Conservation (phyloP, 2,113 vertebrate genomes). For the Cinclus cinclus region DNA sequence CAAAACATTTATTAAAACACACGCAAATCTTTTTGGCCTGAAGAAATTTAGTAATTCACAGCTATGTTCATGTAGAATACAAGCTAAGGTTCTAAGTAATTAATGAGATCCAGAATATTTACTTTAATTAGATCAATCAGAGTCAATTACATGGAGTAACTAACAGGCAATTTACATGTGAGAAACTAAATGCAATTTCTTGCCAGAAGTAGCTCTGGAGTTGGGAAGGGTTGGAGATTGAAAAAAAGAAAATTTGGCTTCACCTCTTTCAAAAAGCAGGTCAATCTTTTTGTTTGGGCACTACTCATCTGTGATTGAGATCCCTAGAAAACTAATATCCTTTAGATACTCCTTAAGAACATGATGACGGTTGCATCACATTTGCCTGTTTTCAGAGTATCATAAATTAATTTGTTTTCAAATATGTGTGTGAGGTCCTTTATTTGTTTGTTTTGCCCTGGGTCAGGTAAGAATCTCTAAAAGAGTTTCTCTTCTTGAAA, state of each 20-base stretch:
- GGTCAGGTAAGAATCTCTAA: neutral
- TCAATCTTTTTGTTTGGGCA: neutral
- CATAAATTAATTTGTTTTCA: neutral
- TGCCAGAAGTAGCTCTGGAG: neutral
- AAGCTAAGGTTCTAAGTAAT: neutral
- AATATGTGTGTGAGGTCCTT: neutral
- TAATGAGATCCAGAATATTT: neutral
- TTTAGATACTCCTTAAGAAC: neutral
- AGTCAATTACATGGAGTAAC: neutral
- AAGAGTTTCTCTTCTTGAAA: neutral
- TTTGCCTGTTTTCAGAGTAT: neutral
- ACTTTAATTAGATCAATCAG: conserved; percentile 12
- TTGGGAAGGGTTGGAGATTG: neutral
- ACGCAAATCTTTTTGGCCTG: neutral
- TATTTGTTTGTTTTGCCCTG: neutral
- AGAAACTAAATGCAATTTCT: neutral
- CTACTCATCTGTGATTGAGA: neutral
- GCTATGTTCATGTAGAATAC: neutral
- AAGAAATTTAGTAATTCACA: neutral
- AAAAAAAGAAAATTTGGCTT: neutral
- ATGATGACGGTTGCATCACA: neutral
- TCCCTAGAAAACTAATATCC: neutral
- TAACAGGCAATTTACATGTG: neutral
- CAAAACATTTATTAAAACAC: neutral
- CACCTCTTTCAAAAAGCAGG: neutral